phyloP scores from a whole-genome alignment of 2,797 vertebrate species.

The Clarias platycephalus region DNA sequence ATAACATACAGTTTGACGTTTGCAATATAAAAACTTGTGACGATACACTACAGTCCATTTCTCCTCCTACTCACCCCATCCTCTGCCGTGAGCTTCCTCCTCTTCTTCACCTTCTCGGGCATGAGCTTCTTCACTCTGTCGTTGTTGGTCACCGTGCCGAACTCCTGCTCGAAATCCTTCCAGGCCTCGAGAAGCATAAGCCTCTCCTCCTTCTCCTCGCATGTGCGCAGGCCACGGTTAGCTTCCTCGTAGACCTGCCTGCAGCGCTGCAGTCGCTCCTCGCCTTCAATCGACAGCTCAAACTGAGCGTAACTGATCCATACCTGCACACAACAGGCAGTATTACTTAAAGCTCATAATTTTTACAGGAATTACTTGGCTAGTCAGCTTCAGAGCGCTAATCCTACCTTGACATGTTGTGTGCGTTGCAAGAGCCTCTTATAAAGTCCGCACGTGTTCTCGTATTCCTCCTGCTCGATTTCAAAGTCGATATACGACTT shows the following conservation, averaged over 20 bases:
- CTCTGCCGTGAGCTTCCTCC: conserved; percentile 93
- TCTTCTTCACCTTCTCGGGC: conserved; percentile 98
- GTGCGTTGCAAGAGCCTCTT: conserved; percentile 89
- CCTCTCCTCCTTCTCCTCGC: conserved; percentile 95
- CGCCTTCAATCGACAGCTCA: conserved; percentile 83
- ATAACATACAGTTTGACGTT: neutral
- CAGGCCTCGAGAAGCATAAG: conserved; percentile 96
- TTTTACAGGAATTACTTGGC: neutral
- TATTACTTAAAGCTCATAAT: neutral
- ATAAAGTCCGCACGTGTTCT: conserved; percentile 89
- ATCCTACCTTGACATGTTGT: conserved; percentile 90
- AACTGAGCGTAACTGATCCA: conserved; percentile 97
- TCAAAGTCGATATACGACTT: conserved; percentile 98
- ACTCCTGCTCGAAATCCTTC: conserved; percentile 87
- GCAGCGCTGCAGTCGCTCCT: conserved; percentile 78
- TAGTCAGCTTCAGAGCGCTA: neutral
- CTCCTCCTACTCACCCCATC: conserved; percentile 86
- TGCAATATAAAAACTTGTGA: neutral
- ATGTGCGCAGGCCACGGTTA: conserved; percentile 90
- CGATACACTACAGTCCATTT: neutral
- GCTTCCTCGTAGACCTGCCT: conserved; percentile 93
- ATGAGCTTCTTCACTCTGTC: conserved; percentile 89
- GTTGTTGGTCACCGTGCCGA: conserved; percentile 74
- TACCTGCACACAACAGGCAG: conserved; percentile 72
- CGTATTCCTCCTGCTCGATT: conserved; percentile 95